Evolutionary conservation across 2,113 vertebrate genomes (phyloP).

Genomic region (Athene cunicularia): DNA sequence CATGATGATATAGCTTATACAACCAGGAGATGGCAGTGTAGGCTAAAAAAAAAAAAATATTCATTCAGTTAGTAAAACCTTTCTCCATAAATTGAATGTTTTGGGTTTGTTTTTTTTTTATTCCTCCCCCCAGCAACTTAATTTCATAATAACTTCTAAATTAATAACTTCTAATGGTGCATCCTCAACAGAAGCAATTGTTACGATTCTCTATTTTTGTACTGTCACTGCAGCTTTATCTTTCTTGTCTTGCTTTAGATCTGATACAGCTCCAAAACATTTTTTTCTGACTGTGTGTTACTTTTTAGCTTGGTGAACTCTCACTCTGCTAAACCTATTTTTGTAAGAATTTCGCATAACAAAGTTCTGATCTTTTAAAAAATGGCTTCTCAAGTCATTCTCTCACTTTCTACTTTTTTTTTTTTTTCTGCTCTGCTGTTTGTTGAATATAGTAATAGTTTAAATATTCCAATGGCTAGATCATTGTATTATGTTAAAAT

Average conservation of each 20-base stretch:
- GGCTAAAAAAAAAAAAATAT: constrained; percentile 28
- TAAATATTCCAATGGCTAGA: not conserved
- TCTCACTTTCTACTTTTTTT: not conserved
- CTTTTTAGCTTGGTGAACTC: not conserved
- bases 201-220: not conserved
- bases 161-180: not conserved
- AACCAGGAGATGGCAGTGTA: constrained; percentile 82
- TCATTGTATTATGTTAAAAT: not conserved
- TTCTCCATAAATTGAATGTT: accelerated
- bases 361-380: not conserved
- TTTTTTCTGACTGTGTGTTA: not conserved
- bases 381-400: not conserved
- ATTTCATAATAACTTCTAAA: not conserved
- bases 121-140: not conserved
- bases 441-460: not conserved
- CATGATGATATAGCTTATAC: accelerated
- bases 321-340: not conserved
- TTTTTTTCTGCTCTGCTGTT: not conserved
- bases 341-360: not conserved
- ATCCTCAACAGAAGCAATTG: not conserved
- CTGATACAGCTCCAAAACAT: not conserved
- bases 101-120: not conserved
- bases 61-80: not conserved
- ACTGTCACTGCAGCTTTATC: not conserved
- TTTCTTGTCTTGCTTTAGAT: not conserved